phyloP scores from a whole-genome alignment of 2,797 vertebrate genomes.

The Coranthus polyacanthus region DNA sequence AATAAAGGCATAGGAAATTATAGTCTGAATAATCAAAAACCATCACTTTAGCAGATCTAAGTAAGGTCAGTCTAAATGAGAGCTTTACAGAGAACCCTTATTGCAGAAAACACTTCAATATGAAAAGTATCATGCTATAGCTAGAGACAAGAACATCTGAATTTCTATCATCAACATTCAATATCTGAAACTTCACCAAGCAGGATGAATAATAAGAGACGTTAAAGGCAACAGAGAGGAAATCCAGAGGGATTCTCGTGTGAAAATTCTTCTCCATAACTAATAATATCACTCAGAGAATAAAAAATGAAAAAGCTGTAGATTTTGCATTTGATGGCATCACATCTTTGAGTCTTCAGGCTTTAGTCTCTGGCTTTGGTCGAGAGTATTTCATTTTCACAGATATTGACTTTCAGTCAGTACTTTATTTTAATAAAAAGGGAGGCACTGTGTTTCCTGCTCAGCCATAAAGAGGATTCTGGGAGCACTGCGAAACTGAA shows the following conservation, averaged over 20 bases:
- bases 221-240: conserved; percentile 41
- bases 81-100: not conserved
- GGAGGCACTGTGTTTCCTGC: conserved; percentile 37
- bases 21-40: conserved; percentile 7
- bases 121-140: conserved; percentile 16
- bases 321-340: conserved; percentile 71
- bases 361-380: conserved; percentile 42
- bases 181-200: conserved; percentile 42
- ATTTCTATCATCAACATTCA: conserved; percentile 35
- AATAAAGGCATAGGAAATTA: too few species aligned
- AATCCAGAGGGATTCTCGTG: conserved; percentile 54
- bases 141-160: conserved; percentile 8
- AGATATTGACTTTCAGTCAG: conserved; percentile 62
- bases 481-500: conserved; percentile 8
- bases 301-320: conserved; percentile 50
- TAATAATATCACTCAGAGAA: conserved; percentile 62
- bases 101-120: conserved; percentile 12
- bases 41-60: not conserved
- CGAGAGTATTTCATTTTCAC: conserved; percentile 62
- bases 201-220: conserved; percentile 39
- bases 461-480: conserved; percentile 42
- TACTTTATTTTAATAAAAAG: conserved; percentile 49
- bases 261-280: conserved; percentile 51
- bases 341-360: conserved; percentile 49
- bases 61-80: not conserved